Base-by-base conservation (phyloP, 2,797 vertebrate species). In the Centroberyx gerrardi region DNA sequence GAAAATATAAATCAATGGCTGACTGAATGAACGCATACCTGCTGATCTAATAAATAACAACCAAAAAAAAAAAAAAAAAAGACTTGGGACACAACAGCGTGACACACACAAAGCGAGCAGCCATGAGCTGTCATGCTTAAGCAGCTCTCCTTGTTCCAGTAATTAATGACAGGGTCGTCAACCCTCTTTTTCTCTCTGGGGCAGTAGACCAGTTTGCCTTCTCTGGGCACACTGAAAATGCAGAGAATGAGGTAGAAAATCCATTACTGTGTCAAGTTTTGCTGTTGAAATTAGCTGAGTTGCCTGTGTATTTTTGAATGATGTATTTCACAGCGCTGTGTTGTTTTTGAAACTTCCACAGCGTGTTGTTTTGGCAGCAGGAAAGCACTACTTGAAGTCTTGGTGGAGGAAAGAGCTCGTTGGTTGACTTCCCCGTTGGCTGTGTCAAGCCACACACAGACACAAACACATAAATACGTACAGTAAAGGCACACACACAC, bases 351-450 rank as follows among this genome's bases (percentile, higher is more conserved):
- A 68, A 63, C 59, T 74, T 69, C 64, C 76, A 4, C 61, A 61
- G 36, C 75, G 81, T 56, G 77, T 62, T 75, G 66, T 79, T 81
- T 83, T 87, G 86, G 85, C 81, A 79, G 73, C 63, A 18, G 56
- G 61, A 62, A 68, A 7, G 28, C 44, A 49, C 55, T 18, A n/a
- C 70, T 76, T 66, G 62, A 79, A 62, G 64, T 52, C 68, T 74
- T 60, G 68, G 59, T 76, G 36, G 68, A 61, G 60, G 54, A 79
- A 73, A 53, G 31, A 58, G 64, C 63, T 77, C 68, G 73, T 83
- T 67, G 55, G 76, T 78, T 84, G 27, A 80, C 70, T 68, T 88
- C 73, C 40, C 38, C 5, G 61, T 62, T 66, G 67, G 62, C 60
- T 76, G 71, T 31, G 64, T 81, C 49, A 68, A 79, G 49, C 63